phyloP scores from a whole-genome alignment of 2,113 vertebrate species.

The Alexandromys fortis region DNA sequence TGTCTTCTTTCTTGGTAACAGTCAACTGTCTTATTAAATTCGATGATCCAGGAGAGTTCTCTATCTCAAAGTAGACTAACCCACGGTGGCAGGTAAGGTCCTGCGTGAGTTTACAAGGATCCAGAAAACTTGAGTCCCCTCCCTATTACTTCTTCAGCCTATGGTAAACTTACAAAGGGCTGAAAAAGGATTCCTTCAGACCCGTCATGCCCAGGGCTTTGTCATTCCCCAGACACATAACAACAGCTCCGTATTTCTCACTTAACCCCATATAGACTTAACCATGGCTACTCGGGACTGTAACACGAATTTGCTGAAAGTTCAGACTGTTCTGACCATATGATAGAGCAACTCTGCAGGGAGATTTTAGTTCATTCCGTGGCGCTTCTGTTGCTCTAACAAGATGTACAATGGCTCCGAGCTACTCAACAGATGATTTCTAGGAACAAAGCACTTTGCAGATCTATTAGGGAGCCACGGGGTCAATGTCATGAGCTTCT shows the following conservation, averaged over 20 bases:
- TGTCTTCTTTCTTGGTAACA: not conserved
- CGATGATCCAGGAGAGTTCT: not conserved
- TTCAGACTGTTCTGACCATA: constrained; percentile 60
- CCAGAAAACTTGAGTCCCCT: not conserved
- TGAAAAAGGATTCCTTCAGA: not conserved
- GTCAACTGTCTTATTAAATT: not conserved
- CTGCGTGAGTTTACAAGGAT: not conserved
- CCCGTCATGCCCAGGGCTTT: not conserved
- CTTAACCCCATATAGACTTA: constrained; percentile 68
- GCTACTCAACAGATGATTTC: constrained; percentile 71
- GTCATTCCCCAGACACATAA: constrained; percentile 48
- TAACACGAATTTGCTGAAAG: constrained; percentile 53
- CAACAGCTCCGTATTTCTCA: constrained; percentile 52
- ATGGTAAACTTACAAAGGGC: not conserved
- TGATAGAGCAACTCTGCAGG: constrained; percentile 66
- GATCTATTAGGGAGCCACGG: constrained; percentile 67
- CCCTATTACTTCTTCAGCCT: not conserved
- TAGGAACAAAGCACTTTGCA: constrained; percentile 73
- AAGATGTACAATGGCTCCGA: constrained; percentile 74
- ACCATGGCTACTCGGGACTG: constrained; percentile 1
- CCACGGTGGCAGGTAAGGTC: not conserved
- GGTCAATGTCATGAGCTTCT: constrained; percentile 73
- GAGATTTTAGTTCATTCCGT: constrained; percentile 74
- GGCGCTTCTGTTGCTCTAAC: constrained; percentile 71
- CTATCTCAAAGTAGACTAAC: not conserved